Base-by-base conservation (phyloP, 2,888 invertebrate species). In the Homarus gammarus region DNA sequence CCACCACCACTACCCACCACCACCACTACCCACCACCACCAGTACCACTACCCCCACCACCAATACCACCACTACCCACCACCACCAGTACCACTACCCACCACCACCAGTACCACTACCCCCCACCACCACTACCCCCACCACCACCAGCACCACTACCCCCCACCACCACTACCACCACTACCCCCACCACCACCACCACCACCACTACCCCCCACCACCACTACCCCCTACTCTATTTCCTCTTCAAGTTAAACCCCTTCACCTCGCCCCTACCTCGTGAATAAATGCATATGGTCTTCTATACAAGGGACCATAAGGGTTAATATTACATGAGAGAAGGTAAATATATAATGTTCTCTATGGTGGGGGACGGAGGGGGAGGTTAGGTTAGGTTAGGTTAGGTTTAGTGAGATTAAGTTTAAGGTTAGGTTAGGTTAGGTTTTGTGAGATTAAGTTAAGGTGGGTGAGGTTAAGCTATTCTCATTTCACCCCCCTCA, bases 231-330 rank as follows among this genome's bases (percentile, higher is more conserved):
- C 5, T 12, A 44, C 5, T 12, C 44, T 8, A 12, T 44, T 44
- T 44, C 44, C 44, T 12, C 44, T 8, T 12, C 12, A 44, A 44
- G 6, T 44, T 44, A 8, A 44, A n/a, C 44, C 44, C 44, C 44
- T 12, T 12, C 44, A 44, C 44, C 44, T 44, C 12, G 6, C 12
- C 44, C 44, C 56, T 15, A 3, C 3, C 56, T 15, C 56, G 18
- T 56, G 12, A 56, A 56, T 56, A 56, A 51, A 49, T 27, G 73
- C 49, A 84, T 73, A 84, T 51, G 61, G 84, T 51, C 18, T 36
- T 49, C 44, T 22, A 22, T 0, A 56, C 15, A 56, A 56, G 18
- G 15, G 12, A 22, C 15, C 22, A 3, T 56, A 56, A 22, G 22
- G 18, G 56, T 56, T 56, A 56, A 56, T 56, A 56, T 56, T 56